Evolutionary conservation across 2,797 vertebrate genomes (phyloP), one percentile per base, ranked within the genome.

Genomic region (Australoheros facetus): DNA sequence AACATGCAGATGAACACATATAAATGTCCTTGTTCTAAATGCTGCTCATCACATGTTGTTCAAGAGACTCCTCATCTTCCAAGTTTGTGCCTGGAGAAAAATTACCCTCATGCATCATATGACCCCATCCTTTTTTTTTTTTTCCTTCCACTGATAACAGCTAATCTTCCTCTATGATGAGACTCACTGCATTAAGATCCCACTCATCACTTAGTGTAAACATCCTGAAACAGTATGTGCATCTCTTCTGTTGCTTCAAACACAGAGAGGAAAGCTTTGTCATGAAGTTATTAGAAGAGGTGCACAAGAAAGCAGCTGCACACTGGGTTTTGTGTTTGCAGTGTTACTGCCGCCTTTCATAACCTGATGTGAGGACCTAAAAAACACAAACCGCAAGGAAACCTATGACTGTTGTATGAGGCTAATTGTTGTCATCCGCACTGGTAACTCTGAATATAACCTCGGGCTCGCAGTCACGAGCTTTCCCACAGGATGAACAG

Each of bases 21-120:
- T 91, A 93, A 83, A 85, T 84, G 88, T 71, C 83, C 85, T 91
- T 95, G 93, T 95, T 95, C 86, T 85, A 87, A 92, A 92, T 84
- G 79, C 75, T 84, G 76, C 86, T 87, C 87, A 91, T 96, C 96
- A 96, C 94, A 96, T 96, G 96, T 91, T 94, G 86, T 95, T 95
- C 94, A 95, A 96, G 92, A 95, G 93, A 95, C 93, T 92, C 84
- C 84, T 92, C 73, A 83, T 88, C 82, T 89, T 92, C 81, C 87
- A 93, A 91, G 86, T 92, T 93, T 91, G 73, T 89, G 94, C 93
- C 93, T 84, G 88, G 76, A 95, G 94, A 92, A 17, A 83, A 86
- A 94, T 95, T 92, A 90, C 77, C 88, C 84, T 91, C 78, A 37
- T 88, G 90, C 87, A 95, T 95, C 95, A 95, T 94, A 95, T 95